Evolutionary conservation across 2,113 vertebrate species (phyloP), one percentile per base, ranked within the genome.

Genomic region (Engystomops pustulosus): DNA sequence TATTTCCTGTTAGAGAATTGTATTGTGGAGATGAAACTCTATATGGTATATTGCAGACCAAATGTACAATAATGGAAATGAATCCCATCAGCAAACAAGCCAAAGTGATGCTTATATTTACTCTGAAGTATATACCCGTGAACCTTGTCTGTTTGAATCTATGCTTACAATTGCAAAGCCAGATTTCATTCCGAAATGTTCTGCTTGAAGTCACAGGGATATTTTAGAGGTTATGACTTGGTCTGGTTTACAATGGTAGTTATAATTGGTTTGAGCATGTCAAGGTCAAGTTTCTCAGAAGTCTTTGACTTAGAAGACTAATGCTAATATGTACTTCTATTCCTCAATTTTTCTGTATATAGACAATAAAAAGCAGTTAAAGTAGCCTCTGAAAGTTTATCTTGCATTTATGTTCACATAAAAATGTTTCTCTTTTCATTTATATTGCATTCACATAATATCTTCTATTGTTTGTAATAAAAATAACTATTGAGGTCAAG

Each of bases 111-210:
- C 68, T n/a, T 70, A 72, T 27, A 25, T 72, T 25, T 72, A 72
- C 38, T 15, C 69, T 27, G 36, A 71, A 25, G 36, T 27, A 45
- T 17, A 45, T 25, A 44, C 34, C 23, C 44, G 36, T 41, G 20
- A 20, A 14, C n/a, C 38, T 44, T 44, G 69, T 45, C 23, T 45
- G n/a, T 71, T 71, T 71, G 10, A 27, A 45, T 71, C 36, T 45
- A 7, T 44, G 11, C 41, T 36, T 45, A 45, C 69, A 71, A 44
- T 18, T 34, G 62, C 17, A 67, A 34, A 67, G 62, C 62, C 32
- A 18, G 62, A 67, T 67, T 67, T 67, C 62, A 36, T 67, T 71
- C 69, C 45, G 38, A 45, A 45, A 71, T 71, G 69, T 71, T 71
- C 41, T 23, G 69, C 69, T 45, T 71, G n/a, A 71, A 44, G 69